Evolutionary conservation across 2,797 vertebrate genomes (phyloP).

Genomic region (Lithobates sylvaticus): DNA sequence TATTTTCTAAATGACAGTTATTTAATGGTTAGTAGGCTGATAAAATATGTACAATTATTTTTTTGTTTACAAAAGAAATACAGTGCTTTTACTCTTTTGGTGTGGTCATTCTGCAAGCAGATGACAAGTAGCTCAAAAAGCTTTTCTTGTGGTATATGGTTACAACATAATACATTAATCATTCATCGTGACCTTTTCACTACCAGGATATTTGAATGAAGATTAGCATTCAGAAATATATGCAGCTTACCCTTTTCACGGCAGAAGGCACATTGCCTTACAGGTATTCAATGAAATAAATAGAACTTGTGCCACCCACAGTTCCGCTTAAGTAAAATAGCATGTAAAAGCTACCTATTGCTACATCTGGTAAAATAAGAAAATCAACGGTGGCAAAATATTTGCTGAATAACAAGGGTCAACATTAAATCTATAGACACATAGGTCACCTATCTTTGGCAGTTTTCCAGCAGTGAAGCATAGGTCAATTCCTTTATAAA

Average conservation of each 20-base stretch:
- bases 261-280: slow-evolving; percentile 37
- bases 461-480: neutral
- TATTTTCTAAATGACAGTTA: neutral
- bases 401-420: neutral
- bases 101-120: slow-evolving; percentile 25
- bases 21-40: neutral
- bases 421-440: neutral
- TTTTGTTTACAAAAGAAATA: neutral
- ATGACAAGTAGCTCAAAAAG: slow-evolving; percentile 41
- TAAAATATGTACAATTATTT: neutral
- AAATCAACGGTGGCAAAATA: neutral
- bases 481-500: neutral
- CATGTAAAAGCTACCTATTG: neutral
- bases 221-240: slow-evolving; percentile 55
- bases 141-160: slow-evolving; percentile 51
- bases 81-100: slow-evolving; percentile 7
- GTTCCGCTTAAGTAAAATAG: slow-evolving; percentile 27
- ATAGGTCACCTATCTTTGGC: neutral
- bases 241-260: slow-evolving; percentile 55
- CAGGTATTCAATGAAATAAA: slow-evolving; percentile 37
- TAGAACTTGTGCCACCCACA: neutral
- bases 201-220: slow-evolving; percentile 52
- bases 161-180: slow-evolving; percentile 58
- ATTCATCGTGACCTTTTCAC: slow-evolving; percentile 60
- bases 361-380: neutral